phyloP scores from a whole-genome alignment of 1,140 invertebrate genomes.

The Octopus sinensis region DNA sequence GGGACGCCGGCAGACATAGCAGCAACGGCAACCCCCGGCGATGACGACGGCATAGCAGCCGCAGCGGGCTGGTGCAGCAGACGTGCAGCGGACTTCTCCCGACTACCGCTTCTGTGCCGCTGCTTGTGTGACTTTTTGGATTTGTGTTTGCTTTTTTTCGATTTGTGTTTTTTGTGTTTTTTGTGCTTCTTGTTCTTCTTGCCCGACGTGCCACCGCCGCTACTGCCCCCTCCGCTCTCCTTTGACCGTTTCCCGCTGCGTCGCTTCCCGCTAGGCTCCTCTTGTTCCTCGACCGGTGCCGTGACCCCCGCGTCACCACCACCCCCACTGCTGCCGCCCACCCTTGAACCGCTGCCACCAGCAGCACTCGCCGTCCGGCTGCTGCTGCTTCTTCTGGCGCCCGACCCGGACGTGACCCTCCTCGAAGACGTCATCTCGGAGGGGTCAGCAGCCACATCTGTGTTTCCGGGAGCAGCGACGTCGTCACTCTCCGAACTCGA shows the following conservation, averaged over 20 bases:
- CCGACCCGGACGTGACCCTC: background rate
- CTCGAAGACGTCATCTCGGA: background rate
- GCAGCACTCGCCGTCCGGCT: background rate
- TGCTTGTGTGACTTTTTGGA: background rate
- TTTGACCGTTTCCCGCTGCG: no score
- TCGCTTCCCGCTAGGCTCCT: background rate
- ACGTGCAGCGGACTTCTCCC: background rate
- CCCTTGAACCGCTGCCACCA: background rate
- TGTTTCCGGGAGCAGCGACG: conserved; percentile 20
- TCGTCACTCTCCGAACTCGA: conserved; percentile 21
- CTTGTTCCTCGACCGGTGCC: background rate
- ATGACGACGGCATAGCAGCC: background rate
- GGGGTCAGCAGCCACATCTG: conserved; percentile 15
- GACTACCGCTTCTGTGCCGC: background rate
- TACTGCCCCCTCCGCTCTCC: conserved; percentile 13
- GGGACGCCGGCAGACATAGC: no score
- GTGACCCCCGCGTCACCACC: conserved; percentile 16
- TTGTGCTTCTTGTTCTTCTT: conserved; percentile 24
- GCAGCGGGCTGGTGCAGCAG: background rate
- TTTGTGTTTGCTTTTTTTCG: conserved; percentile 6
- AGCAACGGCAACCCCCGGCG: background rate
- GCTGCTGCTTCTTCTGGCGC: background rate
- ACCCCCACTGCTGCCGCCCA: conserved; percentile 6
- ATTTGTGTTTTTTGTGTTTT: conserved; percentile 20
- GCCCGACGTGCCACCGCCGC: conserved; percentile 10